Evolutionary conservation across 2,888 invertebrate species (phyloP), one percentile per base, ranked within the genome.

Genomic region (Chirona hameri): DNA sequence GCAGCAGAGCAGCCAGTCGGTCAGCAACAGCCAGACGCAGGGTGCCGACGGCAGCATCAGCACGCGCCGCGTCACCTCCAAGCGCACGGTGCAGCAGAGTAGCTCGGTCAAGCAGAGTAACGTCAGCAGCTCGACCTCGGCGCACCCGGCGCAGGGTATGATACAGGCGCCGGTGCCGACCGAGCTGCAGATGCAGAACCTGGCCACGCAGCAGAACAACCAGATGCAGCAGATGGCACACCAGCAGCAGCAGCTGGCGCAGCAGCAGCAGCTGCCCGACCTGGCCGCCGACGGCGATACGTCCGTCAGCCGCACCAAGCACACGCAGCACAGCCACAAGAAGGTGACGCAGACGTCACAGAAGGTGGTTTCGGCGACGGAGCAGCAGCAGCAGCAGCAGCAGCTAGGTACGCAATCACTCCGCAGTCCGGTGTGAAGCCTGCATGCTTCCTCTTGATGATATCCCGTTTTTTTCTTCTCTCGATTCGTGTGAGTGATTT

Each of bases 331-430:
- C 15, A 39, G 27, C 24, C 39, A 46, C 46, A 76, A 46, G 24
- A 21, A 76, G 39, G 46, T 76, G 24, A 76, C 76, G 76, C 76
- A 76, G 76, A 27, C 24, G 29, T n/a, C 69, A 14, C 69, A 46
- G 39, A 76, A 76, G 76, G 76, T 76, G 39, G 24, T 24, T 39
- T 39, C 39, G 76, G 21, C 18, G 24, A 46, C 76, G 10, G 46
- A 76, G 46, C 76, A 76, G 31, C 18, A 24, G 27, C 72, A 72
- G 31, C 72, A 72, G 31, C 27, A 27, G 18, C 72, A 72, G 72
- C 72, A 72, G 72, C 72, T 29, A 72, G 72, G 72, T 72, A 72
- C 72, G 72, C 72, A 27, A 18, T 24, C n/a, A 60, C n/a, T 60
- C 60, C 60, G 60, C 60, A 3, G 60, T 18, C 52, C 15, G 1